A percentile compares a stretch with the other conserved stretches of the same genome.
Evolutionary conservation across 2,888 invertebrate species (phyloP).

Genomic region (Nomada goodeniana): DNA sequence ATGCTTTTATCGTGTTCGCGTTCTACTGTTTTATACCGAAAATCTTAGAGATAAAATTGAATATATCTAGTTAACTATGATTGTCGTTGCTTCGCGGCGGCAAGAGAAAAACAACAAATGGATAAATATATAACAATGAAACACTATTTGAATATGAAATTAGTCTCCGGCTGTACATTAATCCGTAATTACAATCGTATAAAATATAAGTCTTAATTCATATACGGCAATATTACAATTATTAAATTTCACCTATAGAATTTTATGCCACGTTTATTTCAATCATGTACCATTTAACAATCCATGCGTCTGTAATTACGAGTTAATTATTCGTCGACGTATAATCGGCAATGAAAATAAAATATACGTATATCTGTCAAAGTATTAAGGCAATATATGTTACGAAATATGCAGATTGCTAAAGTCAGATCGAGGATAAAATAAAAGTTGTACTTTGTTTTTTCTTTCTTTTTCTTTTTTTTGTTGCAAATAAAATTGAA

Average conservation of each 20-base stretch:
- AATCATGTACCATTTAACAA: not conserved
- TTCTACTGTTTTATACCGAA: slow-evolving; percentile 35
- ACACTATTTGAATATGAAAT: slow-evolving; percentile 26
- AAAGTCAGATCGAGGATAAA: slow-evolving; percentile 40
- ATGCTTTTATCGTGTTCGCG: slow-evolving; percentile 19
- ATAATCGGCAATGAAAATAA: not conserved
- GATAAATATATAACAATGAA: not conserved
- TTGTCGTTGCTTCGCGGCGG: not conserved
- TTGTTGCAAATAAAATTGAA: slow-evolving; percentile 64
- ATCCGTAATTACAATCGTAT: slow-evolving; percentile 25
- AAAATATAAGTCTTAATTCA: not conserved
- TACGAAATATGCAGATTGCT: slow-evolving; percentile 12
- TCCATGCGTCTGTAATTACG: slow-evolving; percentile 27
- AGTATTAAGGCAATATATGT: slow-evolving; percentile 11
- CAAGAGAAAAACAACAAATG: slow-evolving; percentile 7
- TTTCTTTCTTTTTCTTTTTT: slow-evolving; percentile 3
- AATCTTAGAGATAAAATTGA: slow-evolving; percentile 1
- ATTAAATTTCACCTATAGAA: slow-evolving; percentile 7
- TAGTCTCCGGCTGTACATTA: slow-evolving; percentile 14
- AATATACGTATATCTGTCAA: slow-evolving; percentile 5
- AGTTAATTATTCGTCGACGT: slow-evolving; percentile 9
- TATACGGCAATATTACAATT: not conserved
- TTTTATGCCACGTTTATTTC: not conserved
- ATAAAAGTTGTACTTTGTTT: slow-evolving; percentile 33
- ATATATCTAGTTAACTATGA: not conserved